Base-by-base conservation (phyloP, 2,888 invertebrate species). In the Exephanes ischioxanthus region DNA sequence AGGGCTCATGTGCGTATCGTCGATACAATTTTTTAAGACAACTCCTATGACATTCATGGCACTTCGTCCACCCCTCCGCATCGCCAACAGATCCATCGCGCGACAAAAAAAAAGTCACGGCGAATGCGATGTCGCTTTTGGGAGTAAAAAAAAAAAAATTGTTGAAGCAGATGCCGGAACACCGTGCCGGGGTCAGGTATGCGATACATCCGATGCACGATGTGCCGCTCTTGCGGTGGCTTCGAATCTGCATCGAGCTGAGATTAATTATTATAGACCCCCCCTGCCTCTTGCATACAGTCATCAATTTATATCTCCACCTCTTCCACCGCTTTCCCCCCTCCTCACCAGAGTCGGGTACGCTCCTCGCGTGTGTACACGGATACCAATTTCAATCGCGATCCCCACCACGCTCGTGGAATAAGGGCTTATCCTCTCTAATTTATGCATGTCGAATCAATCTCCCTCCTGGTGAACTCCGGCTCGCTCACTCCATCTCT, bases 401-500 rank as follows among this genome's bases (percentile, higher is more conserved):
- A 90, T 92, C 89, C 90, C 90, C 88, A 87, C 87, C 88, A 87
- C 88, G 76, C 82, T 83, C 76, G 87, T 84, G 88, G 91, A 89
- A 92, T 92, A 92, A 93, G 93, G 92, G 91, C 91, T 92, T 92
- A 92, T 93, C 92, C 93, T 92, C 91, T 93, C 91, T 94, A 94
- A 94, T 94, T 93, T 94, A 94, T 94, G 94, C 94, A 93, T 93
- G 90, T 93, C 93, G 92, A 94, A 94, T 94, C 93, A 93, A 93
- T 94, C 93, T 94, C 93, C 86, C 87, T 89, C 86, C 89, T 4
- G 88, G 89, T 88, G 87, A 84, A 86, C 84, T 86, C 73, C 83
- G 87, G 75, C 76, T 82, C 84, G 68, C 77, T 68, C 71, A 77
- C 76, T 78, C 71, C 61, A 41, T 26, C 37, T 41, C 41, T 30